Conservation (phyloP, 2,888 invertebrate species). For the Romanomermis culicivorax region DNA sequence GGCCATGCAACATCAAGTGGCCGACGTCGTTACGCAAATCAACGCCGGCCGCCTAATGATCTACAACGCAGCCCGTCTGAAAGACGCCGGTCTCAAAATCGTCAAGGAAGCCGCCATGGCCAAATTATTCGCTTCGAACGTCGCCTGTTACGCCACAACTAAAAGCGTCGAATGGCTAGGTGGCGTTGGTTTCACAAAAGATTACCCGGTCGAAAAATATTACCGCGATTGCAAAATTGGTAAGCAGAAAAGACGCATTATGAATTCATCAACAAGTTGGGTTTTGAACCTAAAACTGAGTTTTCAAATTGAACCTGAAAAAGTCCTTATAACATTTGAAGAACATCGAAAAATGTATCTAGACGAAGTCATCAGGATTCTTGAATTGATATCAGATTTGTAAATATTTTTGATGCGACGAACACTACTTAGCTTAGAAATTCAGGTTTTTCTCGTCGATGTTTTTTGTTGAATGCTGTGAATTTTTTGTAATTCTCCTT, state of each 20-base stretch:
- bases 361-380: too few species aligned
- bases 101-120: conserved; percentile 91
- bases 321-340: too few species aligned
- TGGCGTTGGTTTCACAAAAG: conserved; percentile 83
- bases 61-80: conserved; percentile 78
- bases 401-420: too few species aligned
- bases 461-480: too few species aligned
- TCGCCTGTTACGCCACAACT: conserved; percentile 59
- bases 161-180: conserved; percentile 96
- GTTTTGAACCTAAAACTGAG: too few species aligned
- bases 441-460: too few species aligned
- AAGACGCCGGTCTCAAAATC: conserved; percentile 58
- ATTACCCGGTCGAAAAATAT: conserved; percentile 85
- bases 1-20: conserved; percentile 86
- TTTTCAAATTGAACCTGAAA: too few species aligned
- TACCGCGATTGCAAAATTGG: conserved; percentile 89
- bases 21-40: conserved; percentile 62
- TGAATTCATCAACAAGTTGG: too few species aligned
- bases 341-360: not conserved
- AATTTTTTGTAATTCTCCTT: too few species aligned
- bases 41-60: conserved; percentile 69
- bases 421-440: too few species aligned
- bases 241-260: too few species aligned
- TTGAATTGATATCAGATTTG: too few species aligned
- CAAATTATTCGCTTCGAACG: conserved; percentile 60